phyloP scores from a whole-genome alignment of 2,888 invertebrate genomes.

The Argyresthia goedartella region DNA sequence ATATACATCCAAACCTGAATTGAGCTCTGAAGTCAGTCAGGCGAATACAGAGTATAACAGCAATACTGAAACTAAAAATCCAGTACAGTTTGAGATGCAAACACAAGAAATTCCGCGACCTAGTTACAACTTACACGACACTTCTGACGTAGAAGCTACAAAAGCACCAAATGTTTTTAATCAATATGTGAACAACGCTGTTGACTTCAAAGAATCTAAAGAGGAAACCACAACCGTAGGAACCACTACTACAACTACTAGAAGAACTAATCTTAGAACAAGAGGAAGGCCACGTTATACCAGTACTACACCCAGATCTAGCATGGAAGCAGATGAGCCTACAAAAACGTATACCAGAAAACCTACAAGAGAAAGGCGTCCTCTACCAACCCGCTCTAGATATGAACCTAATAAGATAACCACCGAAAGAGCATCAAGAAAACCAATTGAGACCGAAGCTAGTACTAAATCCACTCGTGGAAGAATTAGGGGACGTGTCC shows the following conservation, averaged over 20 bases:
- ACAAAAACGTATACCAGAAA: constrained; percentile 56
- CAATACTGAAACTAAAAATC: constrained; percentile 26
- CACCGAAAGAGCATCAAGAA: constrained; percentile 40
- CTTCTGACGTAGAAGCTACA: constrained; percentile 19
- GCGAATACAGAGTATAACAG: constrained; percentile 22
- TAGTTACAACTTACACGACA: constrained; percentile 12
- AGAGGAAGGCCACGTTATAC: constrained; percentile 56
- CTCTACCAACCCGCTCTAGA: constrained; percentile 36
- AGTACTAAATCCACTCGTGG: constrained; percentile 42
- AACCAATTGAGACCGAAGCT: constrained; percentile 36
- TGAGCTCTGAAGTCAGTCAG: constrained; percentile 4
- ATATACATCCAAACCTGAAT: constrained; percentile 30
- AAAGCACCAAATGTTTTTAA: constrained; percentile 29
- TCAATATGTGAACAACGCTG: constrained; percentile 31
- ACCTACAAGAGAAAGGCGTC: constrained; percentile 65
- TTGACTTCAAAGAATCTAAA: constrained; percentile 21
- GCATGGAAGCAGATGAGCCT: constrained; percentile 48
- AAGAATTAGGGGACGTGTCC: constrained; percentile 63
- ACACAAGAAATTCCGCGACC: constrained; percentile 25
- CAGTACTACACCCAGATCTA: constrained; percentile 22
- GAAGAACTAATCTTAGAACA: constrained; percentile 36
- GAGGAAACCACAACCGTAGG: constrained; percentile 25
- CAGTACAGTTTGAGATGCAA: constrained; percentile 21
- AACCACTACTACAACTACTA: constrained; percentile 43
- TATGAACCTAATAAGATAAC: constrained; percentile 55